phyloP scores from a whole-genome alignment of 53 echinoderm and acorn worm species.

The Paracentrotus lividus region DNA sequence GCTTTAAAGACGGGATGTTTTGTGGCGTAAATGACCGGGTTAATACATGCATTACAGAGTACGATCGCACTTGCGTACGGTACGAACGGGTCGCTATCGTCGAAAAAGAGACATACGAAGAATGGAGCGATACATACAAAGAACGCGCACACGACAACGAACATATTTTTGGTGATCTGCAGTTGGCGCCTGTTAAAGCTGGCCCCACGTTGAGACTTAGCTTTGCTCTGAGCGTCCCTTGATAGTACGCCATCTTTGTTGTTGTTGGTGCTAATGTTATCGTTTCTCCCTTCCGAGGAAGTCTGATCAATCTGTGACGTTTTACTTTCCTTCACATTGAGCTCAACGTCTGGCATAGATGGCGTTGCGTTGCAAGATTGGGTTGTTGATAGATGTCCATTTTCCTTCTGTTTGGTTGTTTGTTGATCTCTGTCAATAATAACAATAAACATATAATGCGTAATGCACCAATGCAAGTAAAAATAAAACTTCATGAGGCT shows the following conservation, averaged over 20 bases:
- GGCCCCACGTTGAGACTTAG: slow-evolving; percentile 33
- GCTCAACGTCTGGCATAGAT: too few relatives aligned
- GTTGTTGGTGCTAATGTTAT: neutral
- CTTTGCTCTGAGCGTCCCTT: neutral
- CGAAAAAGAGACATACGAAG: slow-evolving; percentile 69
- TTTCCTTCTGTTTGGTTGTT: neutral
- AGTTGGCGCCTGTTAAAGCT: slow-evolving; percentile 76
- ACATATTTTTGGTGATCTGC: slow-evolving; percentile 90
- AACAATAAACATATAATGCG: too few relatives aligned
- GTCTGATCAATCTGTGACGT: neutral
- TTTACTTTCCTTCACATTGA: neutral
- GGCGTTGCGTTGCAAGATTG: neutral
- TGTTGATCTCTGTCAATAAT: neutral
- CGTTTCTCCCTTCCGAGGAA: neutral
- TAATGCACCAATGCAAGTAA: too few relatives aligned
- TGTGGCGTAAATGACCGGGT: slow-evolving; percentile 88
- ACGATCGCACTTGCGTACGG: slow-evolving; percentile 82
- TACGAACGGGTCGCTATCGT: slow-evolving; percentile 76
- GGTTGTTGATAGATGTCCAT: neutral
- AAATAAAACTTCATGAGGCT: too few relatives aligned
- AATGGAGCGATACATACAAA: slow-evolving; percentile 82
- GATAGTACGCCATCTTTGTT: neutral
- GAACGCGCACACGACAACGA: slow-evolving; percentile 82
- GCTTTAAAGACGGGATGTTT: slow-evolving; percentile 82
- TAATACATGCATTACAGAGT: slow-evolving; percentile 82